Evolutionary conservation across 2,888 invertebrate genomes (phyloP).

Genomic region (Sinelater perroti): DNA sequence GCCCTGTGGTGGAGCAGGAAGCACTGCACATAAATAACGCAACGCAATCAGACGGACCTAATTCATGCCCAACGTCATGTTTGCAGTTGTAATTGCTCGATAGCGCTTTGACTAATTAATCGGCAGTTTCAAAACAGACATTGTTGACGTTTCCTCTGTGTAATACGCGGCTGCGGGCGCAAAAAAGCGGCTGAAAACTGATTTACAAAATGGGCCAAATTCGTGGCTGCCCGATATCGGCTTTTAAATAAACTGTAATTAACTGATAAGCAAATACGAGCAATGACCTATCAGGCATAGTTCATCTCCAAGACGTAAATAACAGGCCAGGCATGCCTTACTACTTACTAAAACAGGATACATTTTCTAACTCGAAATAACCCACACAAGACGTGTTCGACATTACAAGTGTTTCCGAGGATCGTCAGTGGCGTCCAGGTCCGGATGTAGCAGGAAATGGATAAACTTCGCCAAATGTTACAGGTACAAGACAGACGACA

Average conservation of each 20-base stretch:
- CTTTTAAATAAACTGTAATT: not conserved
- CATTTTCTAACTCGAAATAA: slow-evolving; percentile 38
- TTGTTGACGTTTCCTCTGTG: not conserved
- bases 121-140: not conserved
- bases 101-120: not conserved
- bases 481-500: no score
- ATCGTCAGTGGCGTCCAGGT: slow-evolving; percentile 36
- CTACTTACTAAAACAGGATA: slow-evolving; percentile 34
- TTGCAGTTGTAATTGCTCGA: not conserved
- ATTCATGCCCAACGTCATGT: not conserved
- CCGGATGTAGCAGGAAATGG: slow-evolving; percentile 33
- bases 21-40: slow-evolving; percentile 4
- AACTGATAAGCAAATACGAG: not conserved
- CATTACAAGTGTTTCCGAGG: slow-evolving; percentile 30
- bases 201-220: not conserved
- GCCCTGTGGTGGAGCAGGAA: not conserved
- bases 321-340: slow-evolving; percentile 20
- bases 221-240: not conserved
- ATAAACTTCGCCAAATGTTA: slow-evolving; percentile 6
- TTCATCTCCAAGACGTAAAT: slow-evolving; percentile 9
- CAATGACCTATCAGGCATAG: not conserved
- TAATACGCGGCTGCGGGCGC: no score
- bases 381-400: slow-evolving; percentile 38
- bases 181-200: no score
- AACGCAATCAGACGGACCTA: slow-evolving; percentile 1